Conservation (phyloP, 2,888 invertebrate species). For the Drosophila multiciliata region DNA sequence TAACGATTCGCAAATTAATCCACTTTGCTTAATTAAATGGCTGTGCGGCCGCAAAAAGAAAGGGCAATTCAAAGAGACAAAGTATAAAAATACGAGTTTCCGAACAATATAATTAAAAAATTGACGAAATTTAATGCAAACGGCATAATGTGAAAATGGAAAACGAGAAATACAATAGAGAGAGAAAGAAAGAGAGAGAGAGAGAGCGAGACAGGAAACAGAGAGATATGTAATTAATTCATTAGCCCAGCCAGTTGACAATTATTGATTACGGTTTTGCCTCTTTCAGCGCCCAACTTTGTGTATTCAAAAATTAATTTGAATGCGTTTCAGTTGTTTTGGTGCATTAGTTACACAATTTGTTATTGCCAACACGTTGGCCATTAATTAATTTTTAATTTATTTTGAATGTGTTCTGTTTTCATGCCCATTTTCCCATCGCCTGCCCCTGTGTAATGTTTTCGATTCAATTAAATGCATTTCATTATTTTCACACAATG, state of each 20-base stretch:
- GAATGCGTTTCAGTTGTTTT: constrained; percentile 49
- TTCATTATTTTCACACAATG: constrained; percentile 33
- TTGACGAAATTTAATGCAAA: constrained; percentile 42
- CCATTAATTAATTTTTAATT: constrained; percentile 72
- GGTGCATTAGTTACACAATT: constrained; percentile 63
- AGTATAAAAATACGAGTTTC: constrained; percentile 28
- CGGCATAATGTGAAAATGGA: constrained; percentile 12
- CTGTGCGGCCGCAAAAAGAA: constrained; percentile 42
- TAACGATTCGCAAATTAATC: constrained; percentile 84
- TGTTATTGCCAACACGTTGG: constrained; percentile 36
- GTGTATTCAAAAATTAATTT: constrained; percentile 43
- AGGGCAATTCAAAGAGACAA: constrained; percentile 13
- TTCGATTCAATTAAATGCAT: constrained; percentile 68
- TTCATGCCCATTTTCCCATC: constrained; percentile 60
- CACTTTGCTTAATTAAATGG: constrained; percentile 84
- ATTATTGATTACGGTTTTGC: constrained; percentile 76
- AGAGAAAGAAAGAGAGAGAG: background rate
- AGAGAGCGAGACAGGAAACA: background rate
- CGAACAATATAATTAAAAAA: constrained; percentile 60
- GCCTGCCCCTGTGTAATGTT: constrained; percentile 39
- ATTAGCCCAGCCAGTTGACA: constrained; percentile 78
- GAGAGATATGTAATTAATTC: constrained; percentile 73
- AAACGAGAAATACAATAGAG: background rate
- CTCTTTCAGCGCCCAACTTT: constrained; percentile 30
- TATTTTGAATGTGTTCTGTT: constrained; percentile 70